phyloP scores from a whole-genome alignment of 2,113 vertebrate genomes.

The Ciconia boyciana region DNA sequence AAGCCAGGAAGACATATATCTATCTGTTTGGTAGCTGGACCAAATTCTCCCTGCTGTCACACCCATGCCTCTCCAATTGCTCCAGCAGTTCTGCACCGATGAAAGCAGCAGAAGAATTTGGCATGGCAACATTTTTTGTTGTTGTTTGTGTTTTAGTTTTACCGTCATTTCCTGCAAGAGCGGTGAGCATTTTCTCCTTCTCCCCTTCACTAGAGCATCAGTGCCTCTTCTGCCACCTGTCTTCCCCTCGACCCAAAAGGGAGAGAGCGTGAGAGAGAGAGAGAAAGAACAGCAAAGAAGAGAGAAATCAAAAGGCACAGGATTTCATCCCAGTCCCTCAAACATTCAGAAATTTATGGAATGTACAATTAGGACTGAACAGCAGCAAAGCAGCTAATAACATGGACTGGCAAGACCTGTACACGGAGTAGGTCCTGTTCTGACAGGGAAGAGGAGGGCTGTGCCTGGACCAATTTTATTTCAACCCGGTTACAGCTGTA shows the following conservation, averaged over 20 bases:
- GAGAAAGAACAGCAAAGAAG: constrained; percentile 4
- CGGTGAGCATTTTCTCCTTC: background rate
- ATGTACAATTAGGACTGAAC: constrained; percentile 72
- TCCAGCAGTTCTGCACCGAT: background rate
- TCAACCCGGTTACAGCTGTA: constrained; percentile 21
- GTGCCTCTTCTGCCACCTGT: background rate
- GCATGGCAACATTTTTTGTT: background rate
- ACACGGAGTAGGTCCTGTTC: constrained; percentile 60
- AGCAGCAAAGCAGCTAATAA: constrained; percentile 75
- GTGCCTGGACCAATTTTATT: constrained; percentile 64
- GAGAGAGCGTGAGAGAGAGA: constrained; percentile 1
- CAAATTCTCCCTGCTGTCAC: background rate
- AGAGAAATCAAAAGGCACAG: constrained; percentile 69
- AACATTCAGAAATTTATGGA: constrained; percentile 73
- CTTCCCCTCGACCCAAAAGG: background rate
- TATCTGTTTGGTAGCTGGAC: background rate
- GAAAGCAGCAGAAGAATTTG: constrained; percentile 20
- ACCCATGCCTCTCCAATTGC: background rate
- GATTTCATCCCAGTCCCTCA: constrained; percentile 80
- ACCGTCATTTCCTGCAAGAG: background rate
- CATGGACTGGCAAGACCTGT: constrained; percentile 70
- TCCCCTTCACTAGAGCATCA: constrained; percentile 11
- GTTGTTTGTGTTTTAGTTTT: background rate
- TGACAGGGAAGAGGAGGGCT: constrained; percentile 51
- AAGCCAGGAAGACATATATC: background rate